Evolutionary conservation across 2,888 invertebrate genomes (phyloP).

Genomic region (Cheiracanthium punctorium): DNA sequence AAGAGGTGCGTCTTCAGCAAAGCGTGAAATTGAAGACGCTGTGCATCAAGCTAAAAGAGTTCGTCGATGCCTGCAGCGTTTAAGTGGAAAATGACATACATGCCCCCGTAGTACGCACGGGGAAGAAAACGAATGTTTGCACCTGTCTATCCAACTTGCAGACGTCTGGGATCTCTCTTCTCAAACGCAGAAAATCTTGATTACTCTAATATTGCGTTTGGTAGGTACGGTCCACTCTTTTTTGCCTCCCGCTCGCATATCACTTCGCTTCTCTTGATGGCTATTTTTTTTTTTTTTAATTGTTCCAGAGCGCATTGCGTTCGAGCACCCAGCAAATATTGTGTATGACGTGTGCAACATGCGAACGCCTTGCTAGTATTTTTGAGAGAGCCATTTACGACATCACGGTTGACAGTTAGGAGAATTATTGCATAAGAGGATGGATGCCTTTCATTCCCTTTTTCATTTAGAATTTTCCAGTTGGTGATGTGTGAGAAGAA

Average conservation of each 20-base stretch:
- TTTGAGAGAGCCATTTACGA: too few relatives aligned
- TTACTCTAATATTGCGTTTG: conserved; percentile 59
- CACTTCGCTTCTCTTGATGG: too few relatives aligned
- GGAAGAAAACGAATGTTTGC: conserved; percentile 45
- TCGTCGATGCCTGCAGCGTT: conserved; percentile 33
- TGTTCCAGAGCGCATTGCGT: conserved; percentile 18
- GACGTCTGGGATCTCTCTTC: conserved; percentile 47
- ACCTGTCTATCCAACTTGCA: conserved; percentile 54
- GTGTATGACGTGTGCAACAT: too few relatives aligned
- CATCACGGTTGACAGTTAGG: too few relatives aligned
- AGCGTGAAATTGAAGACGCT: conserved; percentile 67
- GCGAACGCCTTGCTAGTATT: too few relatives aligned
- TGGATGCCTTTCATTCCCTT: too few relatives aligned
- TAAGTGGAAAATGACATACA: conserved; percentile 66
- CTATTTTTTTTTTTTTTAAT: too few relatives aligned
- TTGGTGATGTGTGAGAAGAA: too few relatives aligned
- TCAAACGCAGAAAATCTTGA: conserved; percentile 36
- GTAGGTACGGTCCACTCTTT: conserved; percentile 9
- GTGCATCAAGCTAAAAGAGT: background rate
- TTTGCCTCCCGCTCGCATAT: background rate
- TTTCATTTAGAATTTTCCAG: too few relatives aligned
- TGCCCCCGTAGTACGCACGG: conserved; percentile 21
- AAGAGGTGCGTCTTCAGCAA: conserved; percentile 51
- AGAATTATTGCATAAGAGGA: too few relatives aligned
- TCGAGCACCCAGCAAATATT: conserved; percentile 37